Evolutionary conservation across 1,140 invertebrate genomes (phyloP), one percentile per base, ranked within the genome.

Genomic region (Odontomachus brunneus): DNA sequence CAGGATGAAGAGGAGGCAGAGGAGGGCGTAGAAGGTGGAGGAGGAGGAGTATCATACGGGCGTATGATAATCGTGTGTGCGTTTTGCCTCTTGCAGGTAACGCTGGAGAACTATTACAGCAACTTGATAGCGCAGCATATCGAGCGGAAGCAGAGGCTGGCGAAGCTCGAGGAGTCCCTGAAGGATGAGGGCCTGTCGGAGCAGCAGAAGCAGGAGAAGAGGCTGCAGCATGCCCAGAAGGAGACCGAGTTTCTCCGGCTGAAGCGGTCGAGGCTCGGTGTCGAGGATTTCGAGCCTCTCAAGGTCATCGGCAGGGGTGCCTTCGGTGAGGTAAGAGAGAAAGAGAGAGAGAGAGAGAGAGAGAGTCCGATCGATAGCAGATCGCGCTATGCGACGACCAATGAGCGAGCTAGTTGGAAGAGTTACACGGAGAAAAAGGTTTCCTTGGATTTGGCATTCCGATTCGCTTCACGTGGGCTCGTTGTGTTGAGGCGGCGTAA

Each of bases 41-140:
- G 11, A 38, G 24, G 59, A 22, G 15, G 14, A 59, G 19, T 69
- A 53, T 22, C 65, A 19, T 29, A n/a, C 29, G 26, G 51, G 75
- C 53, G 9, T 33, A 15, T 24, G 67, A 82, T 69, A 82, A 74
- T 62, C 17, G 51, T 15, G 7, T 14, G 17, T 48, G 22, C 53
- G 24, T 83, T 84, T 26, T 73, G 48, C 19, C 53, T 15, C 66
- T 74, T 66, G 5, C 84, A 93, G 93, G 93, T 99, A 88, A 99
- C 99, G 69, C 95, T 99, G 91, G 99, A 99, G 95, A 99, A 99
- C 94, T 99, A 99, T 95, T 99, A 99, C 94, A 98, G 97, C 92
- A 99, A 99, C 95, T 96, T 99, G 90, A 98, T 99, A 93, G 96
- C 98, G 90, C 99, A 99, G 93, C 98, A 99, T 94, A 96, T 98